Evolutionary conservation across 2,113 vertebrate genomes (phyloP), one percentile per base, ranked within the genome.

Genomic region (Megalops atlanticus): DNA sequence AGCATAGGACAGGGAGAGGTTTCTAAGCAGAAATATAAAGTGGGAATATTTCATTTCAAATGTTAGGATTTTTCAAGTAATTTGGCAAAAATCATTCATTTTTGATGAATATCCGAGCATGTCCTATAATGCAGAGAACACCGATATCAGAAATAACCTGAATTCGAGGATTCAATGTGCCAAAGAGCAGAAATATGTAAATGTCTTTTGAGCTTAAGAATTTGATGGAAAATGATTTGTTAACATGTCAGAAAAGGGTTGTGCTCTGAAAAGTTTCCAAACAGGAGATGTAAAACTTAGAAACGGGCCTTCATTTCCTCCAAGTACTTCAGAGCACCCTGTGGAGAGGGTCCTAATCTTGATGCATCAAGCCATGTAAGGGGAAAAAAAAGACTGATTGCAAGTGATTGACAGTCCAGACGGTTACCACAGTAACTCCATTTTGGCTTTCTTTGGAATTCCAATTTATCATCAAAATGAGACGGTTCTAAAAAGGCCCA

Each of bases 331-430:
- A 84, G 84, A 91, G 84, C 91, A 88, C 92, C 94, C 92, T 85
- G 76, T 24, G 0, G 92, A 81, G 93, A 91, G 84, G 90, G 92
- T 92, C 92, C 92, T 94, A 94, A 94, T 94, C 92, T 93, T 87
- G 89, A 92, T 88, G 89, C 92, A 91, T 91, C 90, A 90, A 92
- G 92, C 88, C 90, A 93, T 90, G 90, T 91, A 89, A 87, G 88
- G 47, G 71, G 49, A 52, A 86, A 89, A 88, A 85, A 89, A 91
- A 89, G 89, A 85, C 92, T 94, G 93, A 95, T 94, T 94, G 93
- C 92, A 27, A 85, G 91, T 94, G 93, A 95, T 94, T 95, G 94
- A 94, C 93, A 93, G 91, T 82, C 84, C 86, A 88, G 88, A 86
- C 84, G 78, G 93, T 94, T 93, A 89, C 93, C 93, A 93, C 91